These are phyloP conservation scores for Pantherophis guttatus DNA, from an alignment of 2,113 vertebrate genomes.

Conservation along the genomic window DNA sequence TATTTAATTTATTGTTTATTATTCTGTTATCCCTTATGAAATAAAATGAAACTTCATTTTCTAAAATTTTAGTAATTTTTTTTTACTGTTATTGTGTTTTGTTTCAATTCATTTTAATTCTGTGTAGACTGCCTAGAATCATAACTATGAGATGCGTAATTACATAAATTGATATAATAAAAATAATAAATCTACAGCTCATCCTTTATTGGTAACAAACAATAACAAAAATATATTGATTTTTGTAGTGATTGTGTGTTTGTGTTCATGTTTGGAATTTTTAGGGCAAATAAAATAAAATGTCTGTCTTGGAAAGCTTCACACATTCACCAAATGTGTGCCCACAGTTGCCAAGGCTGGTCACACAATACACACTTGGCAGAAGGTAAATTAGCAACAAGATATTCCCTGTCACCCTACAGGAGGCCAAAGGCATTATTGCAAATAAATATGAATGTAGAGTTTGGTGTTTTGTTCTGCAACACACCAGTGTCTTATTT, in stretches of 20 bases:
- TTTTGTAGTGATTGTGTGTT: not conserved
- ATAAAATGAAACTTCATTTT: not conserved
- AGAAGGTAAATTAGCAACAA: not conserved
- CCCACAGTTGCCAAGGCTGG: not conserved
- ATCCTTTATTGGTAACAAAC: not conserved
- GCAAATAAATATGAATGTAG: not conserved
- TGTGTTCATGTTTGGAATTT: not conserved
- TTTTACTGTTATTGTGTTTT: not conserved
- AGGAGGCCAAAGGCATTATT: not conserved
- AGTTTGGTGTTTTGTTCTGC: not conserved
- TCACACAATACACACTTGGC: not conserved
- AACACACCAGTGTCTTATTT: not conserved
- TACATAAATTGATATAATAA: not conserved
- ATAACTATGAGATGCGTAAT: not conserved
- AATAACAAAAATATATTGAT: not conserved
- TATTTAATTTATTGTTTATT: not conserved
- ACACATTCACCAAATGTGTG: not conserved
- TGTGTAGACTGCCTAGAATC: not conserved
- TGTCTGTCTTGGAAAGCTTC: not conserved
- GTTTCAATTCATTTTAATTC: not conserved
- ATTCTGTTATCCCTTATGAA: not conserved
- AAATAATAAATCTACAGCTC: not conserved
- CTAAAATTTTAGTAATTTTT: not conserved
- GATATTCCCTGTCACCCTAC: not conserved
- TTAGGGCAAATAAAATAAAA: not conserved